Evolutionary conservation across 2,797 vertebrate species (phyloP), one percentile per base, ranked within the genome.

Genomic region (Knipowitschia caucasica): DNA sequence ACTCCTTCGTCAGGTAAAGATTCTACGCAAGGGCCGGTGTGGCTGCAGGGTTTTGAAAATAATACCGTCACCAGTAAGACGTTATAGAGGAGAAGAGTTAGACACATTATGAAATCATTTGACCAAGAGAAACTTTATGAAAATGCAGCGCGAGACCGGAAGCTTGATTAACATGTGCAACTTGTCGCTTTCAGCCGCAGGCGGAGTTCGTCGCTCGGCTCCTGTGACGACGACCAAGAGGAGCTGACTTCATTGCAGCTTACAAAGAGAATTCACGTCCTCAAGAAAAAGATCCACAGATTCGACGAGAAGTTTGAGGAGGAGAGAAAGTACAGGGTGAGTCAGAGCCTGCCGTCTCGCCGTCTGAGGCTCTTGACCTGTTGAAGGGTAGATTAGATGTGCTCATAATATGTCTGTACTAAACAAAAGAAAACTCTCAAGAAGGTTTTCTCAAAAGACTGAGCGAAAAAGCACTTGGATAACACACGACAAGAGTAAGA

Each of bases 221-320:
- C 92, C 0, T 94, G 97, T 4, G 95, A 98, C 0, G 92, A 97
- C 5, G 92, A 92, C 36, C 91, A 91, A 62, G 91, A 92, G 67
- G 95, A 98, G 73, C 77, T 98, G 66, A 95, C 95, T 0, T 90
- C 93, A 0, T 92, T 91, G 0, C 97, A 99, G 53, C 91, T 99
- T 70, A 95, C 95, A 0, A 93, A 95, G 56, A 93, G 93, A 79
- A 97, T 99, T 75, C 96, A 99, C 50, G 86, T 88, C 11, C 87
- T 99, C 44, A 98, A 96, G 86, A 98, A 95, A 63, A 99, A 99
- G 83, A 99, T 99, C 72, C 91, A 92, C 64, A 92, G 89, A 65
- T 99, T 92, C 20, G 97, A 99, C 73, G 95, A 99, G 55, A 93
- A 70, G 77, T 99, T 98, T 0, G 95, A 99, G 82, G 94, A 99